These are phyloP conservation scores for Meriones unguiculatus DNA, from an alignment of 2,113 vertebrate species.

Conservation along the genomic window DNA sequence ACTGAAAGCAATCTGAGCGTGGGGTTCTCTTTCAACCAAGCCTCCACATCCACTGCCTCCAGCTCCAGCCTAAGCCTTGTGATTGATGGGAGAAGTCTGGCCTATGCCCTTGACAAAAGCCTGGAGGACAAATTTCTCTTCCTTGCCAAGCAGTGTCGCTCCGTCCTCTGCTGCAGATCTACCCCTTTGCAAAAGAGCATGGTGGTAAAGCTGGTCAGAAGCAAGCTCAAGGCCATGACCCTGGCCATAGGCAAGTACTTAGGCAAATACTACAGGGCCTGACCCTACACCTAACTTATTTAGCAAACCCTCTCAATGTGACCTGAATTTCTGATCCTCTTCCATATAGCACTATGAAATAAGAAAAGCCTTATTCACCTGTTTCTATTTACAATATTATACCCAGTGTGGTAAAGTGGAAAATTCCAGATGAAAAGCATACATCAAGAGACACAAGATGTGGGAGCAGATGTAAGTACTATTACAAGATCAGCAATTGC, in stretches of 20 bases:
- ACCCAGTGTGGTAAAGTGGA: not conserved
- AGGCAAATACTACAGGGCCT: accelerated
- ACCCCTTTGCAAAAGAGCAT: constrained; percentile 98
- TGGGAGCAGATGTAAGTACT: not conserved
- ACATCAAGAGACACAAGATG: not conserved
- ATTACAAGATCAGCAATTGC: too few species aligned
- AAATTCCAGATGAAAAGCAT: not conserved
- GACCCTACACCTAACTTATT: accelerated
- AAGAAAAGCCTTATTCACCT: not conserved
- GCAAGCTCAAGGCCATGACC: constrained; percentile 98
- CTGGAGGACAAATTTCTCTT: constrained; percentile 96
- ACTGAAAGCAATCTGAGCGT: constrained; percentile 79
- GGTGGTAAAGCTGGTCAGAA: constrained; percentile 97
- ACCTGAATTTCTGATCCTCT: not conserved
- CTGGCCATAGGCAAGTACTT: constrained; percentile 94
- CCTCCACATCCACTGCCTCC: constrained; percentile 74
- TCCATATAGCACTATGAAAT: not conserved
- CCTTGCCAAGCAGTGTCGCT: constrained; percentile 93
- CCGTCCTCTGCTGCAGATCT: constrained; percentile 96
- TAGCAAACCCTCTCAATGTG: not conserved
- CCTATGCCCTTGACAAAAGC: constrained; percentile 93
- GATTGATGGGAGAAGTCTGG: constrained; percentile 95
- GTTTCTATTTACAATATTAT: not conserved
- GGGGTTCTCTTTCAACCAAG: constrained; percentile 84
- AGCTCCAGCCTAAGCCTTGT: constrained; percentile 93